Base-by-base conservation (phyloP, 1,140 invertebrate species). In the Drosophila cardini region DNA sequence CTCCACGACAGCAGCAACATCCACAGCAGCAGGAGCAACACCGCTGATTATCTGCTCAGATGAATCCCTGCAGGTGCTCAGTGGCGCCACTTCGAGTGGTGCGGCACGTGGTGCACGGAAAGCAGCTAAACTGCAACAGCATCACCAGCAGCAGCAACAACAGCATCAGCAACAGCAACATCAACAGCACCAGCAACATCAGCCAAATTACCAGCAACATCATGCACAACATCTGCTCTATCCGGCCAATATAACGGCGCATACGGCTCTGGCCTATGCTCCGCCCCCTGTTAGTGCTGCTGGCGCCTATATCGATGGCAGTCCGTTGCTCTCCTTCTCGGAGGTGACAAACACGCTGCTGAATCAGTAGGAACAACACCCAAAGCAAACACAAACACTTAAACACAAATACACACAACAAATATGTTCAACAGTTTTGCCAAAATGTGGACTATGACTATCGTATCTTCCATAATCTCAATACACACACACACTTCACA, bases 281-380 rank as follows among this genome's bases (percentile, higher is more conserved):
- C 85, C 91, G 34, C 80, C 82, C 5, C 38, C 85, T 11, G 34
- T 60, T 21, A 56, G 62, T 65, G 64, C 46, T 10, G 75, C 53
- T 50, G 85, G 79, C 4, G 93, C 94, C 93, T 94, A 95, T 93
- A 93, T 94, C 93, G 95, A 96, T 93, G 94, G 94, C 93, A 96
- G 95, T 95, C 95, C 95, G 94, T 81, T 96, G 94, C 86, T 96
- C 94, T 96, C 96, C 93, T 95, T 96, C 94, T 96, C 95, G 94
- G 95, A 96, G 94, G 95, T 96, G 94, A 96, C 96, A 90, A 96
- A 96, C 93, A 96, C 95, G 77, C 92, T 96, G 77, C 94, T 96
- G 92, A 95, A 95, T 92, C 95, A 95, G 92, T 95, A 93, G 72
- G 46, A 18, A 21, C 11, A 7, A 43, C 56, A 65, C 16, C 21